Base-by-base conservation (phyloP, 1,140 invertebrate genomes). In the Aphelenchoides fujianensis region DNA sequence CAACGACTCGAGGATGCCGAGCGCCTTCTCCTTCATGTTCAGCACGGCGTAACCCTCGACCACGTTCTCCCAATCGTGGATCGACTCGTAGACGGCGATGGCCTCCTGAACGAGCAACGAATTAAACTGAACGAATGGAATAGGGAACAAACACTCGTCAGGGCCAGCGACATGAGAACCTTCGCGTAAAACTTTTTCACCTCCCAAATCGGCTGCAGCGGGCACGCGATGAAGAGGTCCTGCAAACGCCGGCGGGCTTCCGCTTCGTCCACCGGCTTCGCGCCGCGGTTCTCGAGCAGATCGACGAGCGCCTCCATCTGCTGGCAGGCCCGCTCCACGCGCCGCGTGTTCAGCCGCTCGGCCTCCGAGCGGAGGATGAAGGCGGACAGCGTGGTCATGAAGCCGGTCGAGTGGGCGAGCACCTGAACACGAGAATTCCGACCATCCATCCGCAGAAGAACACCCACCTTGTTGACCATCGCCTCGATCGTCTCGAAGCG, bases 11-110 rank as follows among this genome's bases (percentile, higher is more conserved):
- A 66, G 32, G 32, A 55, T 66, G n/a, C 36, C 36, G 12, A 66
- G 32, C 9, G 63, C 63, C 34, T 66, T 66, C 53, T 66, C 63
- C 7, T 66, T 66, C 63, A 66, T 66, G 31, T 66, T 66, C 27
- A 66, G n/a, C 16, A 16, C 12, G n/a, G 31, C 9, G 53, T 66
- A 66, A 36, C 63, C 16, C 53, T 66, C 63, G 63, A 66, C 31
- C 0, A 66, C 63, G 1, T 36, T 66, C 31, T 66, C 36, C 63
- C 63, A 66, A 55, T 34, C 63, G 36, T n/a, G 31, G 31, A 66
- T 35, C 27, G 63, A 66, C 7, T 66, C 63, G 32, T 32, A 35
- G 12, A 66, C 36, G 1, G 27, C 36, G 53, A 66, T 66, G 23
- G 63, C 63, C 31, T 66, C 63, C 63, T 66, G 32, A 66, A 66